Evolutionary conservation across 2,797 vertebrate genomes (phyloP).

Genomic region (Echiichthys vipera): DNA sequence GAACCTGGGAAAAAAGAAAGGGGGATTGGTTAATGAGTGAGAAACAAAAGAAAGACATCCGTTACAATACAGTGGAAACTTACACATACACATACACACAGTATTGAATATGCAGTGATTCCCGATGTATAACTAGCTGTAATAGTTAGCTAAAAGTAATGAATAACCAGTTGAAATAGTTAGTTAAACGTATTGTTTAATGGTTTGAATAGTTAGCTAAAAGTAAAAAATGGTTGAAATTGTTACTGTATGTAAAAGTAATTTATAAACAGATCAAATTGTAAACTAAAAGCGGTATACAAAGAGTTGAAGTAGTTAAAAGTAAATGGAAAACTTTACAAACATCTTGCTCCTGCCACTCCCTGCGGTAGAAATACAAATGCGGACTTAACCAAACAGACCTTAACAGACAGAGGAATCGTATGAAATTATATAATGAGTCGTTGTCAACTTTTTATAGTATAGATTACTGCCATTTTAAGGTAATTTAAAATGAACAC

Average conservation of each 20-base stretch:
- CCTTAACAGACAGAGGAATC: too few relatives aligned
- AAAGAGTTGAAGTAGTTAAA: too few relatives aligned
- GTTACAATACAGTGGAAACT: not conserved
- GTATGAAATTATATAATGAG: too few relatives aligned
- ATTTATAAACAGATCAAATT: not conserved
- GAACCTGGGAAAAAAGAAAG: constrained; percentile 83
- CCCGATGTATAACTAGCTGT: not conserved
- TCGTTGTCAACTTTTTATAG: too few relatives aligned
- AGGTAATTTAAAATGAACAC: not conserved
- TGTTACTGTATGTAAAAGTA: too few relatives aligned
- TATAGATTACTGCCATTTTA: not conserved
- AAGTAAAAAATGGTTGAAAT: not conserved
- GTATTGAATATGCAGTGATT: not conserved
- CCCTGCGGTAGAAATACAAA: too few relatives aligned
- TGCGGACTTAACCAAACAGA: too few relatives aligned
- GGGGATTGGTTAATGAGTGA: too few relatives aligned
- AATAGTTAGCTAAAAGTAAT: not conserved
- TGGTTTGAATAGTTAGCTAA: not conserved
- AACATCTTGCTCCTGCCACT: too few relatives aligned
- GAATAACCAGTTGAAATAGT: not conserved
- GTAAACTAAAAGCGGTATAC: too few relatives aligned
- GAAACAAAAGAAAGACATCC: not conserved
- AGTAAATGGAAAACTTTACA: too few relatives aligned
- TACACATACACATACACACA: not conserved
- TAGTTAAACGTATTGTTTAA: not conserved